phyloP scores from a whole-genome alignment of 2,797 vertebrate species.

The Distichodus sexfasciatus region DNA sequence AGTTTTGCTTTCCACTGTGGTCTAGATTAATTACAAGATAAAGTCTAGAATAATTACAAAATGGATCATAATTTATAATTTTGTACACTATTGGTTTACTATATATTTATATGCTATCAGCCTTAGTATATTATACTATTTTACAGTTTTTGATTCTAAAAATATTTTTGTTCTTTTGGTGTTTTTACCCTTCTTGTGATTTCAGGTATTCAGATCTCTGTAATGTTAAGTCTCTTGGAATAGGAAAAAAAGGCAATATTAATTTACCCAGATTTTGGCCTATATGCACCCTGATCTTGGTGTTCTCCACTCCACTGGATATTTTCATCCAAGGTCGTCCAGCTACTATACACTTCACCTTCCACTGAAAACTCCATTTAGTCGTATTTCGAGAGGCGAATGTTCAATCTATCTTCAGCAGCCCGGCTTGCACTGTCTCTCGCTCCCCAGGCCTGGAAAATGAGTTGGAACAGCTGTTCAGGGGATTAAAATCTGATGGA shows the following conservation, averaged over 20 bases:
- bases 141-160: too few relatives aligned
- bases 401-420: slow-evolving; percentile 33
- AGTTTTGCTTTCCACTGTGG: too few relatives aligned
- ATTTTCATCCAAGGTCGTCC: slow-evolving; percentile 22
- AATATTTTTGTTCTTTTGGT: too few relatives aligned
- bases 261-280: background rate
- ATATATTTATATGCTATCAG: background rate
- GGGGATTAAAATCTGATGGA: slow-evolving; percentile 71
- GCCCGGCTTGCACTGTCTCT: slow-evolving; percentile 5
- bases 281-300: too few relatives aligned
- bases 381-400: slow-evolving; percentile 38
- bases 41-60: too few relatives aligned
- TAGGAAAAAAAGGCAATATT: too few relatives aligned
- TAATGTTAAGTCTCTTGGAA: too few relatives aligned
- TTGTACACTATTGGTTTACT: background rate
- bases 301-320: background rate
- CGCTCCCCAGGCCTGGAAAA: slow-evolving; percentile 64
- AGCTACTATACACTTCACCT: slow-evolving; percentile 30
- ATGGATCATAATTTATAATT: background rate
- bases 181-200: background rate
- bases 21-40: too few relatives aligned
- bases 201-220: background rate
- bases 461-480: slow-evolving; percentile 73
- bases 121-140: background rate
- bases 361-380: slow-evolving; percentile 49